Base-by-base conservation (phyloP, 2,113 vertebrate genomes). In the Misgurnus mizolepis region DNA sequence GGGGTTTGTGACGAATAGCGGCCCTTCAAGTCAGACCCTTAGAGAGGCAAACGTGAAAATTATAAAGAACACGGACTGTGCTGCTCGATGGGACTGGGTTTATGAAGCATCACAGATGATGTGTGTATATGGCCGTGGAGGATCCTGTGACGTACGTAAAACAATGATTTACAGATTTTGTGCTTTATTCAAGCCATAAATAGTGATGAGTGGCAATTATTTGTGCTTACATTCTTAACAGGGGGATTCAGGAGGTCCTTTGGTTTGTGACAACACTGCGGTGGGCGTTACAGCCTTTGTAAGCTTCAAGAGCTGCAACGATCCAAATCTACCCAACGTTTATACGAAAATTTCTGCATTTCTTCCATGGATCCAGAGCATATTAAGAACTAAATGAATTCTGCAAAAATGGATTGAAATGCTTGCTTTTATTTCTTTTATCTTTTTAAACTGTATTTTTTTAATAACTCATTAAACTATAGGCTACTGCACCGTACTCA, bases 201-300 rank as follows among this genome's bases (percentile, higher is more conserved):
- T 47, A 47, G 45, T 47, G 10, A 47, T 7, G 3, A 7, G 45
- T 73, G 6, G 5, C 15, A 49, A 22, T 27, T 27, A 34, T 53
- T 3, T 50, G 14, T 69, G 22, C 27, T 53, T 53, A 14, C 3
- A 14, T 53, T 69, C n/a, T n/a, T 81, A 39, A 15, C 83, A 84
- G 83, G 80, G 76, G 11, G 83, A 85, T 64, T 85, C 76, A 12
- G 83, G 80, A 7, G 80, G 83, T 47, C 80, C 79, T 45, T 65
- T 85, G 84, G 69, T 85, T 66, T 83, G 81, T 74, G 69, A 69
- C 10, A 11, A 58, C 0, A 76, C n/a, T 41, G 84, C 81, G 14
- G 74, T 73, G 6, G 78, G 84, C 4, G 49, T 81, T 17, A 78
- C 76, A 18, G 78, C 74, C 6, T 85, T 80, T 14, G 17, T 8